phyloP scores from a whole-genome alignment of 2,797 vertebrate species.

The Pseudochaenichthys georgianus region DNA sequence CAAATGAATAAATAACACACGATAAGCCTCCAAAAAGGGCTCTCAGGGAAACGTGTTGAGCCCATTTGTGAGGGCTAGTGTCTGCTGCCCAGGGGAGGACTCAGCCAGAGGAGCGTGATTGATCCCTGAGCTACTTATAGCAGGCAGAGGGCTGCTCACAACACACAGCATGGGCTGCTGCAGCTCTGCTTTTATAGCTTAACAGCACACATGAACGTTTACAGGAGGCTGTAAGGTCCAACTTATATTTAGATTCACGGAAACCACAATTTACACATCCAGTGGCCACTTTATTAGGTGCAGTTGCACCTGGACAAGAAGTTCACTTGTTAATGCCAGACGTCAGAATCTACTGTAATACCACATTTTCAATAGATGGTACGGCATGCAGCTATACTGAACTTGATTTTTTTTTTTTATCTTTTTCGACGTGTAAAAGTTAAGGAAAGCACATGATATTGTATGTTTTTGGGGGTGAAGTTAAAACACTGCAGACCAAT shows the following conservation, averaged over 20 bases:
- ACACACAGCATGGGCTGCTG: constrained; percentile 27
- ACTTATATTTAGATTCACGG: neutral
- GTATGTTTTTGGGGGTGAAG: no score
- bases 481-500: no score
- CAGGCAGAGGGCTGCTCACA: constrained; percentile 23
- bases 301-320: neutral
- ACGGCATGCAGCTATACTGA: no score
- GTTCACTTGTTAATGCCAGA: neutral
- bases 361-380: no score
- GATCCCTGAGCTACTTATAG: constrained; percentile 61
- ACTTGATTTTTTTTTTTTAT: no score
- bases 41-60: constrained; percentile 53
- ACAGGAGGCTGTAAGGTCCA: neutral
- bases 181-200: constrained; percentile 17
- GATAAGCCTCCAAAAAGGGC: constrained; percentile 59
- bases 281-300: neutral
- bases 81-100: constrained; percentile 34
- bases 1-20: constrained; percentile 53
- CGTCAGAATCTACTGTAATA: neutral
- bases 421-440: no score
- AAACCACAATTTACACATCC: neutral
- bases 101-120: constrained; percentile 43
- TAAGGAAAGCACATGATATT: no score
- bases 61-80: constrained; percentile 59
- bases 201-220: constrained; percentile 12